Evolutionary conservation across 2,888 invertebrate species (phyloP), one percentile per base, ranked within the genome.

Genomic region (Orthosia gothica): DNA sequence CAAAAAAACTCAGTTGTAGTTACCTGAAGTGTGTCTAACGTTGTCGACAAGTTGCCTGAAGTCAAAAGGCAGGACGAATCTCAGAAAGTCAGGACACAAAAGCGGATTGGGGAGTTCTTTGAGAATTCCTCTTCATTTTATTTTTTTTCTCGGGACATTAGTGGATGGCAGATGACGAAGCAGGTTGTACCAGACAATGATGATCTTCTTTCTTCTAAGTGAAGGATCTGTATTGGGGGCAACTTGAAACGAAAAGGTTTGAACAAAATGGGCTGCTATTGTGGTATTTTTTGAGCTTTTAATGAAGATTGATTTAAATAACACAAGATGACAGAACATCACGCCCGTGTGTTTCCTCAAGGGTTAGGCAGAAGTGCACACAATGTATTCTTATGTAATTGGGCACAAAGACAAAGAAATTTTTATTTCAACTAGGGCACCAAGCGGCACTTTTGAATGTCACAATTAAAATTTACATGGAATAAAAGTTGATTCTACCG

Each of bases 21-120:
- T 3, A 13, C 23, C 18, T 73, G 40, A 49, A 73, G 74, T 40
- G 52, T 13, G 62, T 66, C 47, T 57, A 65, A 66, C 72, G 45
- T 50, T 12, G 78, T 52, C 32, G 23, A 52, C 59, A 45, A 71
- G 50, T 16, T 65, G 72, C 45, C 59, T 45, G 45, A 5, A 55
- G 65, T 45, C 13, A 12, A 12, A n/a, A n/a, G 61, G 20, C 23
- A 58, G 18, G 52, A 72, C 5, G 40, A 20, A 3, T 45, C 50
- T 20, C 55, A 57, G 32, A 16, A 20, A 62, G 20, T 20, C 52
- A 72, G 32, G 26, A 40, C 66, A 79, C 66, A 26, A 16, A 45
- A 58, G 16, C 50, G 26, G 18, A 26, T 62, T 52, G 50, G 9
- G 47, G 13, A 52, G 40, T 20, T 32, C 61, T 47, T 15, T 2